Conservation (phyloP, 37 sponge, comb jelly and placozoan genomes). For the Aplysina aerophoba region DNA sequence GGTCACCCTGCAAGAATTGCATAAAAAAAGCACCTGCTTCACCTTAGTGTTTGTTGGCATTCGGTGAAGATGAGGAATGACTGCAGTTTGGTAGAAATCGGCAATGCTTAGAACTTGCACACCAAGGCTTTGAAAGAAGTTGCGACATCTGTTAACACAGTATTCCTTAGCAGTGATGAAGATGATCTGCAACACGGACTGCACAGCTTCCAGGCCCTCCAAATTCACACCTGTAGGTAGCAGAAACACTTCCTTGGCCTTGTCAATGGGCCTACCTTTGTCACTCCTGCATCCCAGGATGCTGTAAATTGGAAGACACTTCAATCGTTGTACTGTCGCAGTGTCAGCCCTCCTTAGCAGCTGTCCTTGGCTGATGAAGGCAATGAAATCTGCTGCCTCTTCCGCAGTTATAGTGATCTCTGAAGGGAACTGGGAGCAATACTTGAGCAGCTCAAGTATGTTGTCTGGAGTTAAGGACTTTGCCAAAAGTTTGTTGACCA, state of each 20-base stretch:
- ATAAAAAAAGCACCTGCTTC: neutral
- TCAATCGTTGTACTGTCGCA: neutral
- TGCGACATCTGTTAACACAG: no score
- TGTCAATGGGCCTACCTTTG: neutral
- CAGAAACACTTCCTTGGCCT: neutral
- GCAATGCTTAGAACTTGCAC: neutral
- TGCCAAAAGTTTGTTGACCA: no score
- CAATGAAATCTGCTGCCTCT: neutral
- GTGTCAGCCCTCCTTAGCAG: neutral
- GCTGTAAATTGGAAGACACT: constrained; percentile 15
- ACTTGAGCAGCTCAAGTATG: neutral
- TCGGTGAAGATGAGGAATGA: neutral
- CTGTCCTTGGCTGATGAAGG: neutral
- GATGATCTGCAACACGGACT: neutral
- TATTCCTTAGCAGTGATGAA: neutral
- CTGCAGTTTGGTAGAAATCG: neutral
- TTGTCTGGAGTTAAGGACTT: neutral
- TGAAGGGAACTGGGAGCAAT: neutral
- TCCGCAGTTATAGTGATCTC: neutral
- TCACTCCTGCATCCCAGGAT: neutral
- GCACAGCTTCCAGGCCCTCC: neutral
- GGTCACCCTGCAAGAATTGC: neutral
- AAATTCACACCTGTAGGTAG: neutral
- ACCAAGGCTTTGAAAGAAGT: neutral
- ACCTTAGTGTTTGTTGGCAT: neutral